Percentiles rank a stretch among this genome's conserved stretches.
Conservation (phyloP, 2,797 vertebrate genomes). For the Myiothlypis chrysogaster region DNA sequence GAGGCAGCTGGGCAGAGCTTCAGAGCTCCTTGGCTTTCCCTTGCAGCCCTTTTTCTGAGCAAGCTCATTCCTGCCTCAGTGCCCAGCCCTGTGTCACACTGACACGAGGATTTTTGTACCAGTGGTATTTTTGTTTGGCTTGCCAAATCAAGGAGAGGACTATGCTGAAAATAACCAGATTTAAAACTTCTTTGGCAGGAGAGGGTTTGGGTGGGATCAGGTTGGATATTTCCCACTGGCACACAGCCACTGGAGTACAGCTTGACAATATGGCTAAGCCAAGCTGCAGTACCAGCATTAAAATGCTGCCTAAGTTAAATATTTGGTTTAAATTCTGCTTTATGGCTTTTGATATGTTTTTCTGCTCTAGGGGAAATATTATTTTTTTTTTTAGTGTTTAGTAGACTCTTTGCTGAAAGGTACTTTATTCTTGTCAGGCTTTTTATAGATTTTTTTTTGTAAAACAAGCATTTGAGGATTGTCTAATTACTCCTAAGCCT, state of each 20-base stretch:
- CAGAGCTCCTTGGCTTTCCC: neutral
- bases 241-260: neutral
- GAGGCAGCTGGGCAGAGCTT: rapidly evolving
- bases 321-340: neutral
- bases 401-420: neutral
- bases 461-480: neutral
- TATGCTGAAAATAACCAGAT: neutral
- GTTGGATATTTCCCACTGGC: neutral
- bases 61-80: neutral
- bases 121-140: neutral
- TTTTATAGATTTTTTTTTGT: neutral
- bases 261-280: neutral
- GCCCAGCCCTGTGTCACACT: neutral
- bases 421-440: neutral
- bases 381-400: neutral
- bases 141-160: neutral
- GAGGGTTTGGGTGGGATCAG: neutral
- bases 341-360: neutral
- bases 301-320: neutral
- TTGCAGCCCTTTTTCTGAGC: neutral
- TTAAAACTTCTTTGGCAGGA: neutral
- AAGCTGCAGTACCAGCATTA: neutral
- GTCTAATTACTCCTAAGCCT: neutral
- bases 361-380: neutral
- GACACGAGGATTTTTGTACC: neutral